Evolutionary conservation across 2,888 invertebrate species (phyloP).

Genomic region (Hofmannophila pseudospretella): DNA sequence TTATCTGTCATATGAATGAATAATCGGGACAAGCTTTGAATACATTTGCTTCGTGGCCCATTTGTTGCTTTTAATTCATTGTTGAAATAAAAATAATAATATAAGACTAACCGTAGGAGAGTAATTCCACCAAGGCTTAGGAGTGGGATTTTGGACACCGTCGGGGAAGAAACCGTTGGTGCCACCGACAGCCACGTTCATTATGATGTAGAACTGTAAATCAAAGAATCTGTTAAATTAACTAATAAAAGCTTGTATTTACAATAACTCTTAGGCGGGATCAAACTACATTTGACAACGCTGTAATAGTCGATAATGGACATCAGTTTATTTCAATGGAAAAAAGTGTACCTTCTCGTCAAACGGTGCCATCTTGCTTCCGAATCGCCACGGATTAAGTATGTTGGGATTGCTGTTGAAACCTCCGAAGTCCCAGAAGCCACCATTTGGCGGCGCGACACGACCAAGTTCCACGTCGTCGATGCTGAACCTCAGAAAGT

Average conservation of each 20-base stretch:
- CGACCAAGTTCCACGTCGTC: conserved; percentile 75
- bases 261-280: too few relatives aligned
- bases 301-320: too few relatives aligned
- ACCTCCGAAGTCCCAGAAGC: conserved; percentile 82
- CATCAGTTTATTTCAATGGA: too few relatives aligned
- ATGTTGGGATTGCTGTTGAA: conserved; percentile 61
- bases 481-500: conserved; percentile 65
- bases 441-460: conserved; percentile 69
- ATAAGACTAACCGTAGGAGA: conserved; percentile 67
- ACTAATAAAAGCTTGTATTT: too few relatives aligned
- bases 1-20: too few relatives aligned
- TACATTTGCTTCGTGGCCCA: not conserved
- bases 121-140: conserved; percentile 79
- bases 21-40: not conserved
- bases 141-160: conserved; percentile 67
- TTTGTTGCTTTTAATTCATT: not conserved
- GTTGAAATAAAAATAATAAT: too few relatives aligned
- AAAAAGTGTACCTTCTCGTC: conserved; percentile 80
- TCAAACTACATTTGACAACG: too few relatives aligned
- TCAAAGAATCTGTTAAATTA: too few relatives aligned
- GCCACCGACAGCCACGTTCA: conserved; percentile 84
- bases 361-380: conserved; percentile 82
- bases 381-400: conserved; percentile 77
- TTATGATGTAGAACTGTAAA: conserved; percentile 77
- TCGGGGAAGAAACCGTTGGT: conserved; percentile 81